These are phyloP conservation scores for Coelinius sp. DNA, from an alignment of 2,888 invertebrate genomes.

Conservation along the genomic window DNA sequence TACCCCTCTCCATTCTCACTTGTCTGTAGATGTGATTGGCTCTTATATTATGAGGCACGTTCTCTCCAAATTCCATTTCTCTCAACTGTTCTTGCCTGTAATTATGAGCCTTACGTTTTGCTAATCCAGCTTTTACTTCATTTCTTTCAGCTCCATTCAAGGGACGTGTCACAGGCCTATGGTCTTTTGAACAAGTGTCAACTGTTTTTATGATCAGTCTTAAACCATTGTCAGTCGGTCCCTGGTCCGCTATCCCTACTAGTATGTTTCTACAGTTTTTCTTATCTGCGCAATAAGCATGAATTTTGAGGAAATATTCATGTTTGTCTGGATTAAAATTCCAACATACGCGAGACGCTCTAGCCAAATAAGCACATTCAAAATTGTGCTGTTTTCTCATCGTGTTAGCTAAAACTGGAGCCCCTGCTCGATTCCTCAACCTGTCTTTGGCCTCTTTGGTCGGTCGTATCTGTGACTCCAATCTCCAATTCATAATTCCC, in stretches of 20 bases:
- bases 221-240: slow-evolving; percentile 25
- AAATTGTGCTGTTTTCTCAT: slow-evolving; percentile 41
- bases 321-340: background rate
- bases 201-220: slow-evolving; percentile 30
- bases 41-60: slow-evolving; percentile 28
- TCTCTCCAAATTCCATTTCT: slow-evolving; percentile 38
- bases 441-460: background rate
- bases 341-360: slow-evolving; percentile 24
- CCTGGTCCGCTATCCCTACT: slow-evolving; percentile 26
- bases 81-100: slow-evolving; percentile 19
- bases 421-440: background rate
- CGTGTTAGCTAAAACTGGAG: slow-evolving; percentile 28
- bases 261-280: slow-evolving; percentile 35
- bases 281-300: slow-evolving; percentile 29
- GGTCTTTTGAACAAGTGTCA: slow-evolving; percentile 38
- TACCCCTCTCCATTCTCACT: slow-evolving; percentile 29
- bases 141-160: slow-evolving; percentile 32
- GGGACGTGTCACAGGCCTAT: slow-evolving; percentile 36
- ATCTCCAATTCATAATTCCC: background rate
- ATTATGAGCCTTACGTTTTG: slow-evolving; percentile 25
- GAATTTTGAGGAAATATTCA: slow-evolving; percentile 37
- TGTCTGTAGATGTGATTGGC: slow-evolving; percentile 35
- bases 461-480: background rate
- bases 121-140: slow-evolving; percentile 18
- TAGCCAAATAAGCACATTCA: slow-evolving; percentile 40